Evolutionary conservation across 2,797 vertebrate genomes (phyloP).

Genomic region (Anguilla marmorata): DNA sequence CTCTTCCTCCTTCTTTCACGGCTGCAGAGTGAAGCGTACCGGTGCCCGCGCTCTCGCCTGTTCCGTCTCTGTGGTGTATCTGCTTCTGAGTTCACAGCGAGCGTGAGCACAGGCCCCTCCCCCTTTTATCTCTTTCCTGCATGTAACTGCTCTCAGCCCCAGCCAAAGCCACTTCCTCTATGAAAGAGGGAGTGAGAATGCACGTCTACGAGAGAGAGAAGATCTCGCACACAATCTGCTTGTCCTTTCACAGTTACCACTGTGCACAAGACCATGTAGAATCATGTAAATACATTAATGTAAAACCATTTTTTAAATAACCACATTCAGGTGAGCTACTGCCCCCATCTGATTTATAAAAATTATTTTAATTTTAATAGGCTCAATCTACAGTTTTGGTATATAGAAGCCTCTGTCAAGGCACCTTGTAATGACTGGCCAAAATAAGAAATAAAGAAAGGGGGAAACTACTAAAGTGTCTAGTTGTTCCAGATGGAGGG

Average conservation of each 20-base stretch:
- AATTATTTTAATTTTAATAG: no score
- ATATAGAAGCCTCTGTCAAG: background rate
- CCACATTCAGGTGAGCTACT: background rate
- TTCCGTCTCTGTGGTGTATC: conserved; percentile 70
- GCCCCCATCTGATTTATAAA: background rate
- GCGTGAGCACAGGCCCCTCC: conserved; percentile 58
- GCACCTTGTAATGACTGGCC: background rate
- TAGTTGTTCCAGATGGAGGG: background rate
- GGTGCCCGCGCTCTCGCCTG: conserved; percentile 56
- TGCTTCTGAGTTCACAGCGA: conserved; percentile 54
- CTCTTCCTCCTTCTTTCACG: background rate
- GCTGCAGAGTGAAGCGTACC: background rate
- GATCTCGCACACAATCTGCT: conserved; percentile 21
- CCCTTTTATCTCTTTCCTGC: conserved; percentile 69
- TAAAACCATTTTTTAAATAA: background rate
- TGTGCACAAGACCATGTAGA: background rate
- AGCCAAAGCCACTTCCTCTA: conserved; percentile 82
- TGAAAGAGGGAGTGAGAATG: conserved; percentile 10
- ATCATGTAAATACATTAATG: background rate
- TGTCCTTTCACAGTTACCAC: background rate
- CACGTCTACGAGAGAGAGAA: conserved; percentile 6
- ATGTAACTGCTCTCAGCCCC: conserved; percentile 61
- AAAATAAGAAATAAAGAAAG: background rate
- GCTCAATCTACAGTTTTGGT: background rate
- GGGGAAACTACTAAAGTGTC: background rate